Base-by-base conservation (phyloP, 1,140 invertebrate species). In the Coelopa frigida region DNA sequence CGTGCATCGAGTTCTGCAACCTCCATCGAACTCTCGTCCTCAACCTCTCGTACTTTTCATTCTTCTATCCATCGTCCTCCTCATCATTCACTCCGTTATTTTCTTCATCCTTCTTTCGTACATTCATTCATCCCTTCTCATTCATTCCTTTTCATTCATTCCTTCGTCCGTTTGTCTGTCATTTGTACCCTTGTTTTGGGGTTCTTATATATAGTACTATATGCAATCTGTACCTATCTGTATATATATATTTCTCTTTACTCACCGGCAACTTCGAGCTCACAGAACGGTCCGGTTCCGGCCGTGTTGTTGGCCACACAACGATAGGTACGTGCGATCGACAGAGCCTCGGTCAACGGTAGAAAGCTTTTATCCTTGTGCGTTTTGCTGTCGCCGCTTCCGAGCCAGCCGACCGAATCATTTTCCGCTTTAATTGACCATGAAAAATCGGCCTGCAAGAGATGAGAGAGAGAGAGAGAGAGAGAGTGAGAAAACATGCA, bases 361-460 rank as follows among this genome's bases (percentile, higher is more conserved):
- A 63, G 61, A 52, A 51, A 68, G 41, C 58, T 67, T 35, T 48
- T 57, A 32, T 64, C 53, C 27, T 26, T 42, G 29, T 32, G 47
- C 5, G 41, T 29, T 31, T 52, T 56, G 33, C 54, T 49, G 18
- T 60, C 52, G 29, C 57, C 59, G 33, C 44, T 56, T 40, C 57
- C 57, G 41, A 60, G 46, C 23, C 70, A 74, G 46, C 82, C 78
- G 18, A 84, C 70, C 21, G 84, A 84, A 61, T 88, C 83, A 61
- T 90, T 92, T 56, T 85, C 81, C 51, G 82, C 85, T 61, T 87
- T 85, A 42, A 90, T 76, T 53, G 80, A 83, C 89, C 89, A 94
- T 22, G 73, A 78, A 71, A 91, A 93, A 39, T 79, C 75, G n/a
- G 88, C 58, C 65, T 69, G 62, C 29, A 62, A 58, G 15, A 35